These are phyloP conservation scores for Eulemur coronatus DNA, from an alignment of 2,797 vertebrate genomes.

Conservation along the genomic window DNA sequence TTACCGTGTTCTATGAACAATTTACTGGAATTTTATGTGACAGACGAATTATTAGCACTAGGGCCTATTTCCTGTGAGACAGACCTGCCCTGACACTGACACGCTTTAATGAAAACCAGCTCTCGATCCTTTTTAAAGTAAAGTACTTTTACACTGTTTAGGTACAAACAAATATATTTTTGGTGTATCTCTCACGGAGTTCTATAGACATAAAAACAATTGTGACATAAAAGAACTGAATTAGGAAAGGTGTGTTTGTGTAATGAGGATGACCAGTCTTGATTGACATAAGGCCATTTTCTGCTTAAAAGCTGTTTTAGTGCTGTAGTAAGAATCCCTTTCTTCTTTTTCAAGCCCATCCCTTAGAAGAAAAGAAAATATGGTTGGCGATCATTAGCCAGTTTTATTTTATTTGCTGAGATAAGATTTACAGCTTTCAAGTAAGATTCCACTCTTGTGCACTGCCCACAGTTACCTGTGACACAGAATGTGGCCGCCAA, in stretches of 20 bases:
- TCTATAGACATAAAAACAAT: neutral
- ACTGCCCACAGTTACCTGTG: constrained; percentile 66
- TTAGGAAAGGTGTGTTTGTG: neutral
- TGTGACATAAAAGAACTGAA: neutral
- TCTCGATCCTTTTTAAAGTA: neutral
- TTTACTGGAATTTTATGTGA: neutral
- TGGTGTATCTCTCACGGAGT: neutral
- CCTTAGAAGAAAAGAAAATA: constrained; percentile 78
- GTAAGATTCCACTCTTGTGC: constrained; percentile 71
- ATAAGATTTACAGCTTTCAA: constrained; percentile 85
- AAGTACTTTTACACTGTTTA: neutral
- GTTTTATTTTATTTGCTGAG: constrained; percentile 86
- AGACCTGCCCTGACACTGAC: neutral
- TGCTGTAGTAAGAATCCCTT: constrained; percentile 60
- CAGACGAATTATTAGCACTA: neutral
- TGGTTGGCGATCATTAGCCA: constrained; percentile 85
- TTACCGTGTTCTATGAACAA: neutral
- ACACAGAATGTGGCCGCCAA: constrained; percentile 44
- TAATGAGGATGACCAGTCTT: constrained; percentile 49
- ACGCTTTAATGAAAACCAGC: neutral
- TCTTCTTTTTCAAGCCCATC: constrained; percentile 57
- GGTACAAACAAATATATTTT: neutral
- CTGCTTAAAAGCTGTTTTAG: constrained; percentile 70
- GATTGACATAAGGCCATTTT: constrained; percentile 71
- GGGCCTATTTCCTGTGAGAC: neutral